Evolutionary conservation across 2,888 invertebrate genomes (phyloP).

Genomic region (Mantis religiosa): DNA sequence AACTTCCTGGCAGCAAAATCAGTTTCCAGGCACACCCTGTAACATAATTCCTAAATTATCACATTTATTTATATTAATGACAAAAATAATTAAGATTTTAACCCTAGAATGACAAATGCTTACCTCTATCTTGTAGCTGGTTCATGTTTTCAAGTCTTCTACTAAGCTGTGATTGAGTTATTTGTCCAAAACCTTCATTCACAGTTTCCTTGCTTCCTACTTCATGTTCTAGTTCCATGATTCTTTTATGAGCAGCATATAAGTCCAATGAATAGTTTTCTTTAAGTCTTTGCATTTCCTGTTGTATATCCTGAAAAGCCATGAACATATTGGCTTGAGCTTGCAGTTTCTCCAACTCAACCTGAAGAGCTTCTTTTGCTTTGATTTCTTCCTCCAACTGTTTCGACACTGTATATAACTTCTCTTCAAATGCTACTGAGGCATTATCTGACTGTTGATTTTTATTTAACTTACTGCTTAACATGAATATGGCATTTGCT

Average conservation of each 20-base stretch:
- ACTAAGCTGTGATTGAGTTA: conserved; percentile 36
- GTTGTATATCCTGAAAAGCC: neutral
- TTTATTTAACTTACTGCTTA: neutral
- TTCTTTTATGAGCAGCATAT: neutral
- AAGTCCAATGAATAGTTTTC: neutral
- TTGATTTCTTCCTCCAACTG: conserved; percentile 8
- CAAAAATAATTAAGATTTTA: too few species aligned
- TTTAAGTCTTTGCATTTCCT: neutral
- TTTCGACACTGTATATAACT: conserved; percentile 8
- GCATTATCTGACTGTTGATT: neutral
- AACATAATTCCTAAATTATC: too few species aligned
- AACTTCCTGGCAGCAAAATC: too few species aligned
- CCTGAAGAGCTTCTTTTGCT: conserved; percentile 14
- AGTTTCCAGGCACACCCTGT: too few species aligned
- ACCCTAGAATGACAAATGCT: neutral
- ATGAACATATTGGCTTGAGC: neutral
- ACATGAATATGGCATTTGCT: conserved; percentile 43
- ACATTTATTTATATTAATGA: too few species aligned
- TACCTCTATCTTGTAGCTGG: conserved; percentile 43
- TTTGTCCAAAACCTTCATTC: conserved; percentile 52
- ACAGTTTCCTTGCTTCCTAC: conserved; percentile 46
- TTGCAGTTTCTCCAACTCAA: neutral
- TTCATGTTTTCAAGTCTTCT: conserved; percentile 39
- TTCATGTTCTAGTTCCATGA: conserved; percentile 11
- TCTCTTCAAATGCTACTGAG: neutral